Evolutionary conservation across 2,113 vertebrate species (phyloP), one percentile per base, ranked within the genome.

Genomic region (Erpornis zantholeuca): DNA sequence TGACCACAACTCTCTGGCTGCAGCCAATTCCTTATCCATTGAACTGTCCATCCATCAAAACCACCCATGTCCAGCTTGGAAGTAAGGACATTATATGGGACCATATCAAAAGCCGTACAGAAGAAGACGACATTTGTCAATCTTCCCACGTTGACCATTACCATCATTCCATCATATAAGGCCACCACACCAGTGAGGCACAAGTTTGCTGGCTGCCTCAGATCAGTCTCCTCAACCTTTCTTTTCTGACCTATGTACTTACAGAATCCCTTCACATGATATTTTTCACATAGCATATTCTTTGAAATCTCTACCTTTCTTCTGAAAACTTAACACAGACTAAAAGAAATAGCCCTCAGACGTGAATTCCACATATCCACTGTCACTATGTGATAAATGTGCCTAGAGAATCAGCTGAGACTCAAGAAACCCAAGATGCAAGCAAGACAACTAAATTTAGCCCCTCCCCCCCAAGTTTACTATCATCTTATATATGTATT

Each of bases 381-480:
- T 24, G 42, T 20, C 31, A 28, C 17, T 76, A 16, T 10, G 4
- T 33, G 13, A 54, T 28, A 63, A 69, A 25, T 0, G 0, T 24
- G 35, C 72, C 25, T 35, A 54, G 1, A 68, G 35, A 72, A 78
- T 45, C 50, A 44, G 27, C 19, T 22, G 16, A 82, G 35, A 64
- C 36, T 53, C 33, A 79, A 69, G 61, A 69, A 45, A 61, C 15
- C 9, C 4, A 64, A 60, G 8, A 59, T 16, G 7, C 6, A 76
- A 79, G 38, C 11, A 86, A 44, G 42, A 53, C 11, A 89, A 72
- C 5, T 66, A 38, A 31, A 21, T 35, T 47, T 27, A 29, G 6
- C 2, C 29, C 4, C 11, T 24, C 2, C 3, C 2, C 9, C 1
- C 4, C 3, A 8, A 44, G 7, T 53, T 86, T 57, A 52, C 40